Base-by-base conservation (phyloP, 2,797 vertebrate species). In the Gobionotothen gibberifrons region DNA sequence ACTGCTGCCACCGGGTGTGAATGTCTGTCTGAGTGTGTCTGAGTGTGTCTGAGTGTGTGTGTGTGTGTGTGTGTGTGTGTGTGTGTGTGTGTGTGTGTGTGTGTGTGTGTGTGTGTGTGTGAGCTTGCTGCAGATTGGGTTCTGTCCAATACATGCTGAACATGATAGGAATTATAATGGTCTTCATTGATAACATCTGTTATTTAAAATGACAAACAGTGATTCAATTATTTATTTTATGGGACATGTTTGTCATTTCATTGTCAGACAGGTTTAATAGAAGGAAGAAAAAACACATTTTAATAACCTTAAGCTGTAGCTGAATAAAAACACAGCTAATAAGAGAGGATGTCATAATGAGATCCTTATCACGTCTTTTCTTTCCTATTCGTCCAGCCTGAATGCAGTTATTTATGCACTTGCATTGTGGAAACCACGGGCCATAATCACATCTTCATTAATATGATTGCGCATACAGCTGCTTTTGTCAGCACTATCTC, bases 401-500 rank as follows among this genome's bases (percentile, higher is more conserved):
- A 75, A 82, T 40, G 40, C 32, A 47, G 29, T 75, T 84, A 82
- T 81, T 83, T 86, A 86, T 80, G 72, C 80, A 46, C 49, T 19
- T 64, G 64, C 46, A 74, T 64, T 79, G 72, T 73, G 32, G 46
- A 70, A 67, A 46, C 71, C 47, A 56, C 74, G 73, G 43, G 56
- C 54, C 48, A 74, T 81, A 81, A 86, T 89, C 74, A 84, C 74
- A 60, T 84, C 79, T 83, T 87, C 85, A 87, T 89, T 87, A 88
- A 88, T 84, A 86, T 80, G 86, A 85, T 68, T 86, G 79, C 13
- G 32, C 72, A 75, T 69, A 76, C 47, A 53, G 69, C 84, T 86
- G 87, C 84, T 87, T 92, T 89, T 89, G 86, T 90, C 89, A 90
- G 90, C 89, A 83, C 72, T 81, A 90, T 93, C 88, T 79, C 72